These are phyloP conservation scores for Remorina albescens DNA, from an alignment of 2,797 vertebrate species.

Conservation along the genomic window DNA sequence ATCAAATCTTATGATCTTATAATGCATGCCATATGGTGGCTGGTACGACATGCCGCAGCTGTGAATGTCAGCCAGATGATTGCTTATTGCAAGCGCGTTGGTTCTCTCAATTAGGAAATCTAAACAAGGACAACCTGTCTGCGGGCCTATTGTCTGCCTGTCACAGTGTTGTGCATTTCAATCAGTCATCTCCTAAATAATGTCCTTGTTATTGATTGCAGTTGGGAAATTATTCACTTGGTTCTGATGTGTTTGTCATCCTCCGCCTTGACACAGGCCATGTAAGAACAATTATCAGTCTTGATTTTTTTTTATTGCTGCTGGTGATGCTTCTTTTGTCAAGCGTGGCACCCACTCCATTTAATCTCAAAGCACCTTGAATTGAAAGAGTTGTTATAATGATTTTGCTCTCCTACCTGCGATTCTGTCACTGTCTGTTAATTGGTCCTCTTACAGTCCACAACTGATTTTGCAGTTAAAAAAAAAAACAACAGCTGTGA, in stretches of 20 bases:
- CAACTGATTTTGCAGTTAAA: not conserved
- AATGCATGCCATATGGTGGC: constrained; percentile 62
- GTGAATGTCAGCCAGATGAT: constrained; percentile 56
- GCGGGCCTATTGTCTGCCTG: constrained; percentile 66
- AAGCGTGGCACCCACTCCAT: not conserved
- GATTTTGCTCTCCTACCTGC: not conserved
- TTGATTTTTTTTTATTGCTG: constrained; percentile 39
- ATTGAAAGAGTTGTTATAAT: constrained; percentile 13
- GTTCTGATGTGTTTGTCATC: constrained; percentile 38
- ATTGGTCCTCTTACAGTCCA: not conserved
- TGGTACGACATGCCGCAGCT: constrained; percentile 60
- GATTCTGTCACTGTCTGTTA: not conserved
- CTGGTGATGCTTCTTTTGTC: constrained; percentile 17
- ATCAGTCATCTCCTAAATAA: constrained; percentile 61
- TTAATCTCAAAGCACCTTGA: constrained; percentile 24
- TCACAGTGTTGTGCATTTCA: constrained; percentile 56
- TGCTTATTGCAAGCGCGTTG: constrained; percentile 38
- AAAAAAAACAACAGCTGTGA: constrained; percentile 15
- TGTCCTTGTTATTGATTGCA: constrained; percentile 54
- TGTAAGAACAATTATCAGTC: constrained; percentile 44
- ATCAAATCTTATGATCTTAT: constrained; percentile 57
- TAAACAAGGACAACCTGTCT: constrained; percentile 65
- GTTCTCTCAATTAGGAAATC: constrained; percentile 61
- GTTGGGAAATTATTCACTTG: constrained; percentile 42
- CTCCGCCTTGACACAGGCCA: constrained; percentile 24